Base-by-base conservation (phyloP, 2,797 vertebrate species). In the Silurus aristotelis region DNA sequence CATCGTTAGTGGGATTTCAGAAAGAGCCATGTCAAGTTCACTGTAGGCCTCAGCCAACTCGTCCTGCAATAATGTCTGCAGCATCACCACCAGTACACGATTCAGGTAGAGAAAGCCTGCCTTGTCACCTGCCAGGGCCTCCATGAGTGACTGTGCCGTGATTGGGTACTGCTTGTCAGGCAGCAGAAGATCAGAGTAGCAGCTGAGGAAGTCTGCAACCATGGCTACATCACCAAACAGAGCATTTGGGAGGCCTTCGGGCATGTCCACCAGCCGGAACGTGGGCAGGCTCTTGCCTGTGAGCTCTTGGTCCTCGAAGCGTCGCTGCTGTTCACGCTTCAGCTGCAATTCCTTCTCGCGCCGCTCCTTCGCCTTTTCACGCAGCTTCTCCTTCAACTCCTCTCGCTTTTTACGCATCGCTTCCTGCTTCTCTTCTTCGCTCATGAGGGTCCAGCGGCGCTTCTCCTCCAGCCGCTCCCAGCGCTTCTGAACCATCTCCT, bases 1-100 rank as follows among this genome's bases (percentile, higher is more conserved):
- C 92, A 99, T 91, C 1, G 98, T 99, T 6, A 99, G 96, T 0
- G 98, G 98, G 90, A 99, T 99, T 93, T 99, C 98, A 0, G 98
- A 99, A 3, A 99, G 91, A 25, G 97, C 95, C 96, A 99, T 97
- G 52, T 98, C 98, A 10, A 99, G 93, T 88, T 99, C 98, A 1
- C 96, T 96, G 88, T 99, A 99, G 90, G 98, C 97, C 86, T 99
- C 98, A 0, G 98, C 98, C 73, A 99, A 96, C 91, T 99, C 98
- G 6, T 99, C 98, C 89, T 99, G 98, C 61, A 99, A 92, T 87
- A 99, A 92, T 0, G 98, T 99, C 92, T 99, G 98, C 10, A 99
- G 93, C 70, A 99, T 95, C 84, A 98, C 96, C 90, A 99, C 96
- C 85, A 99, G 90, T 0, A 98, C 96, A 3, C 98, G 94, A 91